Evolutionary conservation across 1,140 invertebrate species (phyloP), one percentile per base, ranked within the genome.

Genomic region (Platyura marginata): DNA sequence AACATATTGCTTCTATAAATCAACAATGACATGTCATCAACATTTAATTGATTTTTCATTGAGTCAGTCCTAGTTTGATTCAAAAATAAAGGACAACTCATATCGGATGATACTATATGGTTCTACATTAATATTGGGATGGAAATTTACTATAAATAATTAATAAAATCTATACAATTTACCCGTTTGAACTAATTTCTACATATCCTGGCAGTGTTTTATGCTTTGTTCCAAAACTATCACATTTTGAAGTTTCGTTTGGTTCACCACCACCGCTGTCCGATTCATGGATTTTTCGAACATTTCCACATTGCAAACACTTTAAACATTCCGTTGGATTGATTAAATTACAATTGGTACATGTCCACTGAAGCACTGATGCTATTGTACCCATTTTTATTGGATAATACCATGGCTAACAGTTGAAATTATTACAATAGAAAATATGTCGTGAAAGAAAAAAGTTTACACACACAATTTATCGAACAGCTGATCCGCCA

Each of bases 331-430:
- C 82, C 37, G 79, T 86, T 47, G 80, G 80, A 67, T 89, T 88
- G 64, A 87, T 85, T 61, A 82, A 71, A 63, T 79, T 74, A 67
- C 85, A 90, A 61, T 75, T 71, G 59, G 71, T 71, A 71, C 86
- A 90, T 69, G 80, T 75, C 85, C 85, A 91, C 66, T 88, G 82
- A 56, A 85, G 71, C 65, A 86, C 81, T 56, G 83, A 87, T 68
- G 81, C 82, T 67, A 87, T 85, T 56, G 82, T 83, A 64, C 83
- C 83, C 83, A 85, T 85, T 51, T 38, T 18, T 38, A 11, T 18
- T 15, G 4, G 13, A 34, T 15, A 34, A 34, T 34, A 34, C 11
- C 32, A 34, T 34, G 32, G 32, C 32, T 34, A 34, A 34, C 13
- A 6, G 13, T 34, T 34, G 13, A 34, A 34, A n/a, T 34, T 11